These are phyloP conservation scores for Spheniscus humboldti DNA, from an alignment of 2,797 vertebrate genomes.

Conservation along the genomic window DNA sequence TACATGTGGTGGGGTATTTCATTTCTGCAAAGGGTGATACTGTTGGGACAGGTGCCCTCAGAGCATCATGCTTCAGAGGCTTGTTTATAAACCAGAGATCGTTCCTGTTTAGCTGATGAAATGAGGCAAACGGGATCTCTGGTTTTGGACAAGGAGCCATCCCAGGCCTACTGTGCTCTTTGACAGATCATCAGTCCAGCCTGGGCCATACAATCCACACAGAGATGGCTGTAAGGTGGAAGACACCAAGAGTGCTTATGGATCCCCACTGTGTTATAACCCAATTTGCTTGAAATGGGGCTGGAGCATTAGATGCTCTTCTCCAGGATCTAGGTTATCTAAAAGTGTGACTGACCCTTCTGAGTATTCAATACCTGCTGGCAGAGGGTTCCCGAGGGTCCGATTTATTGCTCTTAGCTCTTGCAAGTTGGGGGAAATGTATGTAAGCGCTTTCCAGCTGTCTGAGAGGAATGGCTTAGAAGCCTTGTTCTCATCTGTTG, in stretches of 20 bases:
- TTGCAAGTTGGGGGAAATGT: constrained; percentile 85
- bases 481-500: constrained; percentile 86
- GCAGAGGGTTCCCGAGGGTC: constrained; percentile 78
- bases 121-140: not conserved
- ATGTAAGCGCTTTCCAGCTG: constrained; percentile 85
- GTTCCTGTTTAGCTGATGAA: not conserved
- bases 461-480: constrained; percentile 88
- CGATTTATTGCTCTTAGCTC: constrained; percentile 84
- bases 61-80: not conserved
- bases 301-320: not conserved
- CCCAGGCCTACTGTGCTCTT: not conserved
- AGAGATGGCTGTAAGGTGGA: not conserved
- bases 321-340: not conserved
- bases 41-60: not conserved
- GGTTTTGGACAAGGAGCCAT: not conserved
- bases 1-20: not conserved
- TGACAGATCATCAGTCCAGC: not conserved
- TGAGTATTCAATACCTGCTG: constrained; percentile 74
- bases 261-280: not conserved
- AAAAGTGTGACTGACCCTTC: not conserved
- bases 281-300: not conserved
- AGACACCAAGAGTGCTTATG: not conserved
- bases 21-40: not conserved
- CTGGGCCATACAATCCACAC: not conserved
- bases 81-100: not conserved